Conservation (phyloP, 2,113 vertebrate genomes). For the Scopus umbretta region DNA sequence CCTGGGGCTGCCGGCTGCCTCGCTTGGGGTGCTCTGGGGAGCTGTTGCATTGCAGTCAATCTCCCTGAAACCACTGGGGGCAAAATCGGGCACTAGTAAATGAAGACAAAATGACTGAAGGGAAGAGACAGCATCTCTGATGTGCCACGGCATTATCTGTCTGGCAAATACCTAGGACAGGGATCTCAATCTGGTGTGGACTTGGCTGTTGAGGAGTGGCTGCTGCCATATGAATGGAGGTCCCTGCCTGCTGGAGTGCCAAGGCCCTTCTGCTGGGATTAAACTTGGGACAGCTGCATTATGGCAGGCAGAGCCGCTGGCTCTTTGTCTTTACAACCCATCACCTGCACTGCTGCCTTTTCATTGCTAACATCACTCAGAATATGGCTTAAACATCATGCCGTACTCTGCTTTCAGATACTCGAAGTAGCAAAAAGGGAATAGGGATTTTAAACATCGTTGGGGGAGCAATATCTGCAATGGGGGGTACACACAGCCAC, state of each 20-base stretch:
- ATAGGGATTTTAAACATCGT: not conserved
- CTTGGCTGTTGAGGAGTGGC: not conserved
- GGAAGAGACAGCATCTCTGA: not conserved
- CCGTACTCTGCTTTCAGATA: not conserved
- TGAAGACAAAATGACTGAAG: not conserved
- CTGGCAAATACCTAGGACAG: not conserved
- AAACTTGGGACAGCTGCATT: not conserved
- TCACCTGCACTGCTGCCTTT: not conserved
- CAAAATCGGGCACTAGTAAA: not conserved
- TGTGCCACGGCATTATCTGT: not conserved
- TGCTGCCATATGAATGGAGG: conserved; percentile 4
- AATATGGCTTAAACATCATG: not conserved
- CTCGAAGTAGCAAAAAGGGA: not conserved
- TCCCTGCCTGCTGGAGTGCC: not conserved
- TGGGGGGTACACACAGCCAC: not conserved
- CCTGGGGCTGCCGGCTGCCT: not conserved
- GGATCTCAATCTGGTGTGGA: not conserved
- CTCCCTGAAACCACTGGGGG: not conserved
- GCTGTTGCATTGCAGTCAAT: accelerated
- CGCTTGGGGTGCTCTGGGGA: too few species aligned
- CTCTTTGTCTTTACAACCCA: not conserved
- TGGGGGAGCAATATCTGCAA: not conserved
- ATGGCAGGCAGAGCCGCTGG: not conserved
- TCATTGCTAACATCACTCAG: not conserved
- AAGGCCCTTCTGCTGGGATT: not conserved